Evolutionary conservation across 35 echinoderm and acorn worm genomes (phyloP), one percentile per base, ranked within the genome.

Genomic region (Amphiura filiformis): DNA sequence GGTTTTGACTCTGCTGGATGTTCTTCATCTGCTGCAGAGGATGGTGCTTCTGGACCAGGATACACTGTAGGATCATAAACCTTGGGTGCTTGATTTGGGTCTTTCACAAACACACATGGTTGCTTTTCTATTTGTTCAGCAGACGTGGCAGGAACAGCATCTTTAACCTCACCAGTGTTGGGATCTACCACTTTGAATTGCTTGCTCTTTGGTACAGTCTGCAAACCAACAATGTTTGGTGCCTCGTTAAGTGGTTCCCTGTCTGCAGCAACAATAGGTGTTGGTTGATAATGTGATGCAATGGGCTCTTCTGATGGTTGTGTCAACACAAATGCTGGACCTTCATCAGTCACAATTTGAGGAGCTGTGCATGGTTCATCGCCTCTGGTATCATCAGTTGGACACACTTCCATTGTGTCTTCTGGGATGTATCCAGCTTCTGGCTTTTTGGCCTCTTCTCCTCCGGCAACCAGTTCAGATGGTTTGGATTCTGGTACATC

Each of bases 291-390:
- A 40, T 17, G 17, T 26, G 18, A 31, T 2, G 31, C 23, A 37
- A 32, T 37, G 34, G 26, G 22, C 20, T 20, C 20, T 7, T 52
- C 44, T 11, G 44, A 52, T 11, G 44, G 65, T 83, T 23, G 81
- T 34, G 61, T 90, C 14, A 90, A 44, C 18, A 82, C 76, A 80
- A 84, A 90, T 41, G 81, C 88, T 80, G 80, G 80, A 76, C 88
- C 88, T 90, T 84, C 70, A 37, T 83, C 75, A 22, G 89, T 90
- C 34, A 90, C 28, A 57, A 90, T 78, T 65, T 90, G 89, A 37
- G 36, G 35, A 30, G 76, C 70, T n/a, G n/a, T n/a, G n/a, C n/a
- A n/a, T n/a, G n/a, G n/a, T n/a, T n/a, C n/a, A n/a, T n/a, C n/a
- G n/a, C n/a, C n/a, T n/a, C n/a, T n/a, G n/a, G n/a, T n/a, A n/a